Percentiles rank a stretch among this genome's conserved stretches.
Conservation (phyloP, 2,797 vertebrate species). For the Eulemur coronatus region DNA sequence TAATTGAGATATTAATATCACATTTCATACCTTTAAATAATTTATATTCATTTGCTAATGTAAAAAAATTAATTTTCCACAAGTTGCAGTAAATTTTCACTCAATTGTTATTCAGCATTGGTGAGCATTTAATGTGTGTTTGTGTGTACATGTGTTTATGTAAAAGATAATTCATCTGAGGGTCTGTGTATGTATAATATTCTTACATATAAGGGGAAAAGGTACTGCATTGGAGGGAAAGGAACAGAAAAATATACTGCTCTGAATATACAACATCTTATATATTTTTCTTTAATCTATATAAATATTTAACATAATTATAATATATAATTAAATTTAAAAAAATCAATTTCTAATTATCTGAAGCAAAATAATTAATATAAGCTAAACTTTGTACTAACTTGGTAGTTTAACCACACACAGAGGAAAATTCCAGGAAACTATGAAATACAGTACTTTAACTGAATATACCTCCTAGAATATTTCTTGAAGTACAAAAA, state of each 20-base stretch:
- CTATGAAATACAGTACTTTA: background rate
- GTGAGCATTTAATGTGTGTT: background rate
- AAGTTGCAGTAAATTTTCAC: background rate
- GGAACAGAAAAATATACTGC: background rate
- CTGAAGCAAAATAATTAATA: background rate
- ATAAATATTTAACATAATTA: background rate
- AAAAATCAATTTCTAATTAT: background rate
- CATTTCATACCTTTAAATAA: background rate
- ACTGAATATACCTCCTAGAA: background rate
- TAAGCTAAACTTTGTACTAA: background rate
- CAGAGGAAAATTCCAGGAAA: background rate
- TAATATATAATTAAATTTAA: background rate
- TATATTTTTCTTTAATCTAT: background rate
- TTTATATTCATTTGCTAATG: background rate
- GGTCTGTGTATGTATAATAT: background rate
- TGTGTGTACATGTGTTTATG: background rate
- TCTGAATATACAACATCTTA: background rate
- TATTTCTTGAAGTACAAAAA: background rate
- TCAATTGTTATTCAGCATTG: background rate
- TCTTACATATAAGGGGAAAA: background rate
- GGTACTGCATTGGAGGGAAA: background rate
- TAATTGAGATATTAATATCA: background rate
- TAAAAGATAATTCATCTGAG: background rate
- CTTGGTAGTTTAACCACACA: background rate
- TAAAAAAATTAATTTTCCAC: background rate